phyloP scores from a whole-genome alignment of 1,140 invertebrate species.

The Brachionus plicatilis region DNA sequence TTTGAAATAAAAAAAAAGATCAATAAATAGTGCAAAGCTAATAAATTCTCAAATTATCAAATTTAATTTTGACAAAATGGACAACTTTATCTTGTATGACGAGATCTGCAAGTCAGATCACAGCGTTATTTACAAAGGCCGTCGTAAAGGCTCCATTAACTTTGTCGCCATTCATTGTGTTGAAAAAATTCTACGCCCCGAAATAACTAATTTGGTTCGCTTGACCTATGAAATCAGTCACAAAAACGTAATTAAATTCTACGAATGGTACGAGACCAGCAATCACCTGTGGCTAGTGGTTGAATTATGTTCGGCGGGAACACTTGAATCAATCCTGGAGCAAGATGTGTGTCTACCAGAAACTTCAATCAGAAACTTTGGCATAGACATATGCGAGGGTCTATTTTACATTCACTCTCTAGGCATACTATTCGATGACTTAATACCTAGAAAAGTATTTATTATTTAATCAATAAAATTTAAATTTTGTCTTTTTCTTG shows the following conservation, averaged over 20 bases:
- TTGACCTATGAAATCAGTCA: constrained; percentile 55
- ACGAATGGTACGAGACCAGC: constrained; percentile 58
- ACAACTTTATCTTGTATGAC: constrained; percentile 57
- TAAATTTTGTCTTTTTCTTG: neutral
- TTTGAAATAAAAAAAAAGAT: neutral
- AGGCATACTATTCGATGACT: constrained; percentile 54
- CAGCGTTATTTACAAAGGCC: constrained; percentile 54
- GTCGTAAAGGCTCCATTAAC: constrained; percentile 55
- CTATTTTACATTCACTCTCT: constrained; percentile 54
- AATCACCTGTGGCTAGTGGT: constrained; percentile 56
- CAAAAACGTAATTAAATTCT: constrained; percentile 53
- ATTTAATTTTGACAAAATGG: constrained; percentile 42
- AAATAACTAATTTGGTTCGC: constrained; percentile 55
- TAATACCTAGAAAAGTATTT: constrained; percentile 52
- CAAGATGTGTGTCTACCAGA: constrained; percentile 54
- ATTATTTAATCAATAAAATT: neutral
- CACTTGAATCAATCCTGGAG: constrained; percentile 49
- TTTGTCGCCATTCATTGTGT: constrained; percentile 57
- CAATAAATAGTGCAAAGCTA: neutral
- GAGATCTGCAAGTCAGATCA: constrained; percentile 51
- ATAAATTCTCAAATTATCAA: neutral
- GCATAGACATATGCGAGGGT: constrained; percentile 50
- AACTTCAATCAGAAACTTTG: constrained; percentile 51
- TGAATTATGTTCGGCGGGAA: constrained; percentile 55
- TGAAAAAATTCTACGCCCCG: constrained; percentile 53